Percentiles rank a stretch among this genome's conserved stretches.
Conservation (phyloP, 2,113 vertebrate genomes). For the Rutilus rutilus region DNA sequence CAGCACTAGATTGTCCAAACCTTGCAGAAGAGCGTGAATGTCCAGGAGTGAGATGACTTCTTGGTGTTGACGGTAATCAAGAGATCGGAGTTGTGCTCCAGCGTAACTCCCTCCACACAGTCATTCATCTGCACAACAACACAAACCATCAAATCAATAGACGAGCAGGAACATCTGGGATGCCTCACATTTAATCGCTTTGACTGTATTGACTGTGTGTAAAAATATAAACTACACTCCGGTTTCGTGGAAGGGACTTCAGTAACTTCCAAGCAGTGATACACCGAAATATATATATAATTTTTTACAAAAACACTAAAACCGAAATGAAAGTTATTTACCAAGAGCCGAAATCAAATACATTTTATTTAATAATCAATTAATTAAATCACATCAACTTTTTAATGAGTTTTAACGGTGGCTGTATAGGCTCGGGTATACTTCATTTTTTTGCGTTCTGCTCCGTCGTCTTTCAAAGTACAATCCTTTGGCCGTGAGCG, state of each 20-base stretch:
- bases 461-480: too few species aligned
- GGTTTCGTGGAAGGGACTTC: too few species aligned
- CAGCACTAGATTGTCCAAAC: slow-evolving; percentile 70
- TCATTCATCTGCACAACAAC: slow-evolving; percentile 85
- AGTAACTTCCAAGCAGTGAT: neutral
- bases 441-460: too few species aligned
- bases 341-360: neutral
- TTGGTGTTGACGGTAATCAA: slow-evolving; percentile 95
- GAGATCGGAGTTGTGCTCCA: slow-evolving; percentile 90
- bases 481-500: too few species aligned
- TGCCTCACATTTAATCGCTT: too few species aligned
- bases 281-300: neutral
- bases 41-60: slow-evolving; percentile 94
- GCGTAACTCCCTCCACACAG: slow-evolving; percentile 90
- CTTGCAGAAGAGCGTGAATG: slow-evolving; percentile 96
- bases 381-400: neutral
- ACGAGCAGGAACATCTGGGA: neutral
- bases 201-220: neutral
- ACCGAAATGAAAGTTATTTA: neutral
- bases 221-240: neutral
- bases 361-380: neutral
- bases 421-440: neutral
- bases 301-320: neutral
- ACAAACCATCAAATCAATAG: neutral
- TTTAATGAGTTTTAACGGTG: neutral